A percentile compares a stretch with the other conserved stretches of the same genome.
phyloP scores from a whole-genome alignment of 2,797 vertebrate species.

The Spinus olivaceus region DNA sequence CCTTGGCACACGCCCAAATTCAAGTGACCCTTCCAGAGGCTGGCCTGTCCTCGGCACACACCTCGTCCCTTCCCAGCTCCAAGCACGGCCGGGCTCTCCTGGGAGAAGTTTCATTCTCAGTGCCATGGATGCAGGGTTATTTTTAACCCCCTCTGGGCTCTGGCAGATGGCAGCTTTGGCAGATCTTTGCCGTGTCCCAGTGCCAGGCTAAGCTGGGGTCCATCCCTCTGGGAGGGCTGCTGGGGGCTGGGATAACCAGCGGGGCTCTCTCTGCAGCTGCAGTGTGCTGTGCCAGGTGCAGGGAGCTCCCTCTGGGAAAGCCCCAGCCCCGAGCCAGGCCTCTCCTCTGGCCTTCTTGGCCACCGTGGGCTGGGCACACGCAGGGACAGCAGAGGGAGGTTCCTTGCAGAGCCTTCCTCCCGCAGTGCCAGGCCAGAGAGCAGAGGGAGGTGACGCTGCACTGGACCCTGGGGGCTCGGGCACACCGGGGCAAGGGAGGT shows the following conservation, averaged over 20 bases:
- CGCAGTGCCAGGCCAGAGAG: not conserved
- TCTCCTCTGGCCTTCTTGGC: fast-evolving
- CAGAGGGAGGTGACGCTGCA: not conserved
- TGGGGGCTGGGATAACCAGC: not conserved
- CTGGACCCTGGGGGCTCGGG: too few relatives aligned
- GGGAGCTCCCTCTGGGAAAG: fast-evolving
- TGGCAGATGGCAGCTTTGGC: not conserved
- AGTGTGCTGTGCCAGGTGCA: fast-evolving
- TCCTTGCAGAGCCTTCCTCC: not conserved
- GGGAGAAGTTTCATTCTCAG: not conserved
- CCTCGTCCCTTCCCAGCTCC: fast-evolving
- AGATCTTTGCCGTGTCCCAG: not conserved
- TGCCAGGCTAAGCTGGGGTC: not conserved
- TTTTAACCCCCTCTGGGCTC: not conserved
- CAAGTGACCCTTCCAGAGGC: not conserved
- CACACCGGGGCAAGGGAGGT: fast-evolving
- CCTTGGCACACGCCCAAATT: not conserved
- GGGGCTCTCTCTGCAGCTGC: fast-evolving
- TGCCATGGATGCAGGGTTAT: not conserved
- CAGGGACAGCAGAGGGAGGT: not conserved
- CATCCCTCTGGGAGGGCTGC: not conserved
- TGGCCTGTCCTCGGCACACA: not conserved
- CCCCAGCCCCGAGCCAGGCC: not conserved
- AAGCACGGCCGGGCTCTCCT: fast-evolving
- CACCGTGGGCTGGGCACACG: too few relatives aligned